Conservation (phyloP, 2,113 vertebrate genomes). For the Ceyx cyanopectus region DNA sequence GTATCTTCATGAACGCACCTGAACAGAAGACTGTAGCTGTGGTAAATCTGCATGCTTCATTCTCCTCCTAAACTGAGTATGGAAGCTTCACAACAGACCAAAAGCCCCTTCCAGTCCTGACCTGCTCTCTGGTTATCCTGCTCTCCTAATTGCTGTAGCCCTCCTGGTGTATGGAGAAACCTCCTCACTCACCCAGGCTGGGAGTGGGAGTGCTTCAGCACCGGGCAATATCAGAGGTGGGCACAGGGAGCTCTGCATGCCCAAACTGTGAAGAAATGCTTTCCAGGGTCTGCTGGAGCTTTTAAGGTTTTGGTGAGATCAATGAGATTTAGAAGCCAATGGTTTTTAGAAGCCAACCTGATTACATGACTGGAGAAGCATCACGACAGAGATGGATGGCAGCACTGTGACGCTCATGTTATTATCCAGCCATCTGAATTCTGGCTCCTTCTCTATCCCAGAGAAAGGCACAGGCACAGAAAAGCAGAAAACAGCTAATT, state of each 20-base stretch:
- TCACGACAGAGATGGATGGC: accelerated
- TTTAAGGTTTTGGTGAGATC: not conserved
- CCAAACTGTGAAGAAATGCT: accelerated
- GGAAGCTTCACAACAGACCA: not conserved
- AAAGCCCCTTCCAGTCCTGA: not conserved
- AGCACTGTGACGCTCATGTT: not conserved
- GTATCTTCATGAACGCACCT: not conserved
- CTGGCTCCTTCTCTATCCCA: not conserved
- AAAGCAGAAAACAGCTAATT: slow-evolving; percentile 33
- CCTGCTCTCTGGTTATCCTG: not conserved
- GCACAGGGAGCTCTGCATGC: not conserved
- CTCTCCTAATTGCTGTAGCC: not conserved
- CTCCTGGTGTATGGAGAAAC: not conserved
- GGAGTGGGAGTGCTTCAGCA: accelerated
- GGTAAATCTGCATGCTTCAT: accelerated
- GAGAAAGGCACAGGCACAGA: not conserved
- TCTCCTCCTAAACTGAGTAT: not conserved
- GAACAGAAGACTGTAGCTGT: not conserved
- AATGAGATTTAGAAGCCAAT: not conserved
- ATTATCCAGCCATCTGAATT: not conserved
- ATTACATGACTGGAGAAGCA: accelerated
- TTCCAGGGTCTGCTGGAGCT: not conserved
- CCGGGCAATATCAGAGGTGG: accelerated
- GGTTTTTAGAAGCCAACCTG: not conserved
- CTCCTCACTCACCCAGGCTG: accelerated